These are phyloP conservation scores for Brachionus angularis DNA, from an alignment of 1,140 invertebrate genomes.

Conservation along the genomic window DNA sequence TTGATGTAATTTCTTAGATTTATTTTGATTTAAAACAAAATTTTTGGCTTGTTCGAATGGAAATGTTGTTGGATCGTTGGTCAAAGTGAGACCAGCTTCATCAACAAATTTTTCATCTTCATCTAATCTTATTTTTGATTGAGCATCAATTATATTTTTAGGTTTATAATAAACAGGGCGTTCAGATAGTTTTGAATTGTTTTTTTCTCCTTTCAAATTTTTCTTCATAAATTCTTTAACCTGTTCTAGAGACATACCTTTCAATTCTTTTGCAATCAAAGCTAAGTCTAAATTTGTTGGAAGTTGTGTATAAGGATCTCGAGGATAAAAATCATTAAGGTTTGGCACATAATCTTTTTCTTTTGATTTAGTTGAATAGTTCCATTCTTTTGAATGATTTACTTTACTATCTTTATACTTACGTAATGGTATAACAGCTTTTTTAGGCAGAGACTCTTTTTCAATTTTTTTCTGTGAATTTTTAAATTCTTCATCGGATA, in stretches of 20 bases:
- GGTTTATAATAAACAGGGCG: constrained; percentile 53
- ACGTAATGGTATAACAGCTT: not conserved
- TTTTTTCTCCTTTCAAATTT: constrained; percentile 47
- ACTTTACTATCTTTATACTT: not conserved
- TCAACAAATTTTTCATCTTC: not conserved
- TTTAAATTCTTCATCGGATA: not conserved
- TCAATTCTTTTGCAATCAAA: constrained; percentile 49
- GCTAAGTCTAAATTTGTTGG: constrained; percentile 47
- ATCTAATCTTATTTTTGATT: not conserved
- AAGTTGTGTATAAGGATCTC: constrained; percentile 54
- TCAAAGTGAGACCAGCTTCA: constrained; percentile 10
- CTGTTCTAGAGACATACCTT: constrained; percentile 46
- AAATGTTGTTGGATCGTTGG: constrained; percentile 10
- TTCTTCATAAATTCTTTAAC: constrained; percentile 45
- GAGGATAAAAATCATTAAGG: constrained; percentile 52
- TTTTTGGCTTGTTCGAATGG: constrained; percentile 16
- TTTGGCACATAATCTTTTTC: constrained; percentile 49
- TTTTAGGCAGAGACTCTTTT: not conserved
- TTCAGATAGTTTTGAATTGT: constrained; percentile 47
- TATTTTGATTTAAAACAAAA: not conserved
- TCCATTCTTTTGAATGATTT: constrained; percentile 51
- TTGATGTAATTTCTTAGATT: too few species aligned
- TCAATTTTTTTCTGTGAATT: not conserved
- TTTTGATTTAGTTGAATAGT: constrained; percentile 49
- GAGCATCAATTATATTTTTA: constrained; percentile 49